These are phyloP conservation scores for Procambarus clarkii DNA, from an alignment of 1,140 invertebrate genomes.

Conservation along the genomic window DNA sequence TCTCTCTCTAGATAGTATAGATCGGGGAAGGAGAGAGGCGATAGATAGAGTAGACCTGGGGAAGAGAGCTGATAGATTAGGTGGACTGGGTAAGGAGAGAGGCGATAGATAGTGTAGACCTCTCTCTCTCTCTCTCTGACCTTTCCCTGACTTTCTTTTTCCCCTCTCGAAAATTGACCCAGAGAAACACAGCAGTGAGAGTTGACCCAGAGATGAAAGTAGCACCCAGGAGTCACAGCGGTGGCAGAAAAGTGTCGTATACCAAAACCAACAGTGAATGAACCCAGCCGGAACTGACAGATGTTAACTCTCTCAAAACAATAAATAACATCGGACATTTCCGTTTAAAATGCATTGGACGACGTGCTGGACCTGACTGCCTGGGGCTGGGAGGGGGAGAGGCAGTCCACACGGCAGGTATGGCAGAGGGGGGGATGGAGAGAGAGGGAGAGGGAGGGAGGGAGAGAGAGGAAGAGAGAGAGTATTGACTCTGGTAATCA, in stretches of 20 bases:
- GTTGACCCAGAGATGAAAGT: too few relatives aligned
- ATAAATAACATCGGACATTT: conserved; percentile 15
- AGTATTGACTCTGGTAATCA: neutral
- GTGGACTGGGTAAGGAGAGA: neutral
- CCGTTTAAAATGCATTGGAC: conserved; percentile 13
- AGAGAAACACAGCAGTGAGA: too few relatives aligned
- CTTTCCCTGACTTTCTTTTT: too few relatives aligned
- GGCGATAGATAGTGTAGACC: neutral
- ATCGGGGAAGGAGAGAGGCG: conserved; percentile 2
- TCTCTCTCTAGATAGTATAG: too few relatives aligned
- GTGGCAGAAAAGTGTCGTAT: too few relatives aligned
- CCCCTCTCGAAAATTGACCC: too few relatives aligned
- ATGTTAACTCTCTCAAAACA: conserved; percentile 6
- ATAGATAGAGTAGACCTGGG: neutral
- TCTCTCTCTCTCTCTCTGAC: neutral
- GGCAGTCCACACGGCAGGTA: too few relatives aligned
- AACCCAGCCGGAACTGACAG: neutral
- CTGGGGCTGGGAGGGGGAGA: neutral
- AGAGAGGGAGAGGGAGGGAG: neutral
- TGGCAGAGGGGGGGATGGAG: neutral
- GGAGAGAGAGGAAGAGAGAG: neutral
- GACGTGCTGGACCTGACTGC: neutral
- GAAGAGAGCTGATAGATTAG: neutral
- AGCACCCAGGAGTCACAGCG: too few relatives aligned
- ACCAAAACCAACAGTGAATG: too few relatives aligned